These are phyloP conservation scores for Glyptemys insculpta DNA, from an alignment of 2,797 vertebrate genomes.

Conservation along the genomic window DNA sequence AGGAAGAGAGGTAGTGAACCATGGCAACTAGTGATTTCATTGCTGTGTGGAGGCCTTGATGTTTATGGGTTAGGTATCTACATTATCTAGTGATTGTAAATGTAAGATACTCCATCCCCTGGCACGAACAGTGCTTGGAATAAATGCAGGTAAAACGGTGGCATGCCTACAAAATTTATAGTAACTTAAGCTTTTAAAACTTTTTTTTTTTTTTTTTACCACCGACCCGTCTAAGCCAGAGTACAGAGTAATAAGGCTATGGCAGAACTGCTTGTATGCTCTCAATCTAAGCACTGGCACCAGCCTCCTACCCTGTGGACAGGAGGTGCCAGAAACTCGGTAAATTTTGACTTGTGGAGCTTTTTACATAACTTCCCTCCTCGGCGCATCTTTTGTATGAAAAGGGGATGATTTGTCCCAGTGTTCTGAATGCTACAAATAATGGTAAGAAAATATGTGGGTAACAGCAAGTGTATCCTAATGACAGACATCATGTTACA, in stretches of 20 bases:
- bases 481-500: neutral
- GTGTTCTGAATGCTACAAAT: neutral
- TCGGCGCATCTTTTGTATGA: neutral
- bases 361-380: neutral
- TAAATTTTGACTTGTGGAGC: neutral
- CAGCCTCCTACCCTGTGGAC: neutral
- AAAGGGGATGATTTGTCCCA: neutral
- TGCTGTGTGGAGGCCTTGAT: neutral
- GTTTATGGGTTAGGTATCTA: fast-evolving
- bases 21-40: neutral
- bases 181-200: neutral
- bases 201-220: neutral
- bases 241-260: neutral
- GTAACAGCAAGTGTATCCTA: neutral
- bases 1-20: neutral
- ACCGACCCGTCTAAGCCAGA: neutral
- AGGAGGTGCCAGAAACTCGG: neutral
- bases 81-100: neutral
- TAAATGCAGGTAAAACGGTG: neutral
- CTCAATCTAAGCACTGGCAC: neutral
- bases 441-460: neutral
- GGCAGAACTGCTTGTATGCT: neutral
- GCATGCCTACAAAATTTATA: neutral
- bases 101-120: neutral
- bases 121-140: neutral